Evolutionary conservation across 1,140 invertebrate species (phyloP).

Genomic region (Chlorops oryzae): DNA sequence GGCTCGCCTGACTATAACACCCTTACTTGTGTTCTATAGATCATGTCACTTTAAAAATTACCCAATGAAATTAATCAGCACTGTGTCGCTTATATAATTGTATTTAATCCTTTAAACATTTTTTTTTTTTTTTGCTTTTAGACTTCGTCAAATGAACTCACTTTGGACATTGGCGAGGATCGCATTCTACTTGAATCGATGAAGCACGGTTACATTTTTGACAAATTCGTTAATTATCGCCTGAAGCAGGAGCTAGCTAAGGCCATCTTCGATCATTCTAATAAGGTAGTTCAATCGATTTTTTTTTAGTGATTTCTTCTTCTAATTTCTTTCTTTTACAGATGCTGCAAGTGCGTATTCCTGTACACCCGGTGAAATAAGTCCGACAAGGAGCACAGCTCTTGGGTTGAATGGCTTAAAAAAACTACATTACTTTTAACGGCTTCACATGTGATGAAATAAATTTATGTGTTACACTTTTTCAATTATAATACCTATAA

Average conservation of each 20-base stretch:
- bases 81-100: too few species aligned
- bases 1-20: too few species aligned
- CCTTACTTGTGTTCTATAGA: too few species aligned
- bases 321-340: slow-evolving; percentile 16
- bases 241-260: slow-evolving; percentile 55
- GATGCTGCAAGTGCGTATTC: slow-evolving; percentile 42
- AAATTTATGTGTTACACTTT: too few species aligned
- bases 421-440: too few species aligned
- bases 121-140: slow-evolving; percentile 41
- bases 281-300: slow-evolving; percentile 37
- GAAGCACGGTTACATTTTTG: slow-evolving; percentile 55
- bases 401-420: too few species aligned
- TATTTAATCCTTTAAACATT: background rate
- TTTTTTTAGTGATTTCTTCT: background rate
- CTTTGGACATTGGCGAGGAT: slow-evolving; percentile 64
- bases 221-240: slow-evolving; percentile 61
- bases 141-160: slow-evolving; percentile 57
- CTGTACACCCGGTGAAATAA: slow-evolving; percentile 19
- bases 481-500: too few species aligned
- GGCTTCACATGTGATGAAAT: too few species aligned
- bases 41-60: too few species aligned
- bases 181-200: slow-evolving; percentile 60
- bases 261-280: slow-evolving; percentile 56
- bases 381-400: too few species aligned
- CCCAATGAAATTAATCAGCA: too few species aligned